Conservation (phyloP, 2,113 vertebrate species). For the Pagrus major region DNA sequence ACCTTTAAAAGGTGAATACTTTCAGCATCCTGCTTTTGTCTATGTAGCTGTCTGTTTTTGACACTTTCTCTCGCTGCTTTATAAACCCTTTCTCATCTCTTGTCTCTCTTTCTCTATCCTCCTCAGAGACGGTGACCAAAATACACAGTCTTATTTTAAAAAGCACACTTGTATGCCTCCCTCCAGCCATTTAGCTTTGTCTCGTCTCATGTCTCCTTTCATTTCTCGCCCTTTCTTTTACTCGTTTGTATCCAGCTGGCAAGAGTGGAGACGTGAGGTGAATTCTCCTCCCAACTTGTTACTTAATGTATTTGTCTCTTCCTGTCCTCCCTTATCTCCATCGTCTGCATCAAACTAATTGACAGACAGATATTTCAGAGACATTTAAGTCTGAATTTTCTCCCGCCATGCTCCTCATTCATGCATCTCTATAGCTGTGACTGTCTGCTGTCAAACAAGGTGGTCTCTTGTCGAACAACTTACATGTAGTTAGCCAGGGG, state of each 20-base stretch:
- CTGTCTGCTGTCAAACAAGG: slow-evolving; percentile 21
- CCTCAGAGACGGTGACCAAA: slow-evolving; percentile 57
- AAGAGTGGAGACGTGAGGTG: slow-evolving; percentile 56
- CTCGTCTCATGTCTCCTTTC: slow-evolving; percentile 64
- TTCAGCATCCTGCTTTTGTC: slow-evolving; percentile 71
- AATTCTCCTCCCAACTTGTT: slow-evolving; percentile 47
- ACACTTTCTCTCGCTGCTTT: slow-evolving; percentile 67
- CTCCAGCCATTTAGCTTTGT: slow-evolving; percentile 64
- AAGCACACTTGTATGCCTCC: slow-evolving; percentile 54
- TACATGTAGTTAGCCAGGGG: slow-evolving; percentile 20
- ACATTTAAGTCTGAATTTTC: slow-evolving; percentile 34
- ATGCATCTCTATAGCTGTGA: neutral
- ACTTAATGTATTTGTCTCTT: slow-evolving; percentile 63
- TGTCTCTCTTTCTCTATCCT: slow-evolving; percentile 58
- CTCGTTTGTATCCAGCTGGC: slow-evolving; percentile 55
- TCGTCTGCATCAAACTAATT: slow-evolving; percentile 30
- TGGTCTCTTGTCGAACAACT: slow-evolving; percentile 36
- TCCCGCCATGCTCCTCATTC: neutral
- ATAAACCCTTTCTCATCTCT: slow-evolving; percentile 62
- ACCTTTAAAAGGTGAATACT: slow-evolving; percentile 72
- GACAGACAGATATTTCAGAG: slow-evolving; percentile 39
- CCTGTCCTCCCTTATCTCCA: slow-evolving; percentile 23
- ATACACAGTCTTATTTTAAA: slow-evolving; percentile 67
- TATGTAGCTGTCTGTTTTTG: slow-evolving; percentile 75
- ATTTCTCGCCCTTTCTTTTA: slow-evolving; percentile 63